Conservation (phyloP, 1,140 invertebrate species). For the Heliconius melpomene region DNA sequence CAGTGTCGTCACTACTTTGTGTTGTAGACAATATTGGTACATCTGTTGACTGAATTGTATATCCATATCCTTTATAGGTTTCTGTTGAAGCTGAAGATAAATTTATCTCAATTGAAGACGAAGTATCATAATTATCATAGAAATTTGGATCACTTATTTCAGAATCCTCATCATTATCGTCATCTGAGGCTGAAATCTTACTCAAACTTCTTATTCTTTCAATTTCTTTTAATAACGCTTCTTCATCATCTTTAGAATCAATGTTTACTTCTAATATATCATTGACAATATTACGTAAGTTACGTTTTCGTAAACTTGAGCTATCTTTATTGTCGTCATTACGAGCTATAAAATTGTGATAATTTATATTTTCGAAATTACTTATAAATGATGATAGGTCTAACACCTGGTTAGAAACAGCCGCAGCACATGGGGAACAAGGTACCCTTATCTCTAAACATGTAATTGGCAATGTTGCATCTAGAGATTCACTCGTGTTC, state of each 20-base stretch:
- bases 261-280: conserved; percentile 14
- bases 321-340: background rate
- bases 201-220: conserved; percentile 51
- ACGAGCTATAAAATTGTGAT: background rate
- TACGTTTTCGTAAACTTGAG: background rate
- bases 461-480: conserved; percentile 41
- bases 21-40: background rate
- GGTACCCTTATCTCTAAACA: conserved; percentile 59
- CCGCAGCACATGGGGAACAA: conserved; percentile 57
- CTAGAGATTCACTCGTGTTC: conserved; percentile 49
- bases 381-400: background rate
- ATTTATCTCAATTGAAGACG: background rate
- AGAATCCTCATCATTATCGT: conserved; percentile 33
- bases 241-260: conserved; percentile 18
- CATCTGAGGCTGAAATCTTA: conserved; percentile 18
- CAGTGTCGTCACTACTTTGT: background rate
- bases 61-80: background rate
- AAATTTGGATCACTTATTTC: conserved; percentile 44
- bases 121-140: conserved; percentile 4
- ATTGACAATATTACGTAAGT: conserved; percentile 16
- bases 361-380: conserved; percentile 3
- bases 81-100: conserved; percentile 2
- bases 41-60: background rate
- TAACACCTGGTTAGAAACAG: conserved; percentile 37
- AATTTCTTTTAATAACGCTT: conserved; percentile 44